Percentiles rank a stretch among this genome's conserved stretches.
phyloP scores from a whole-genome alignment of 1,140 invertebrate genomes.

The Danaus plexippus region DNA sequence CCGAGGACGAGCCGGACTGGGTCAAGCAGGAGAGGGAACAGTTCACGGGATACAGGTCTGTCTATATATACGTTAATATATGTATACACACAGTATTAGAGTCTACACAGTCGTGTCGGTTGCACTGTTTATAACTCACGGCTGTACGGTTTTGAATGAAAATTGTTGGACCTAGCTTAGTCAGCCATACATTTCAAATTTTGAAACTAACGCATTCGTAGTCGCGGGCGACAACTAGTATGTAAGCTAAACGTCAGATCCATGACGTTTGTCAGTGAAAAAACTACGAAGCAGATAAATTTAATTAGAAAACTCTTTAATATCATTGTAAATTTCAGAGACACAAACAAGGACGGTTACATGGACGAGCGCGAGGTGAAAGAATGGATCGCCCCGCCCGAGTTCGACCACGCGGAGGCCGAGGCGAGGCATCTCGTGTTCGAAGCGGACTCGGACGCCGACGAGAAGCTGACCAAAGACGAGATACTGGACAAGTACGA shows the following conservation, averaged over 20 bases:
- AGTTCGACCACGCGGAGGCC: conserved; percentile 97
- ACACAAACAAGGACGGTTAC: conserved; percentile 90
- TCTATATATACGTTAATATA: not conserved
- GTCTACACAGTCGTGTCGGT: not conserved
- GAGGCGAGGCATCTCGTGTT: conserved; percentile 97
- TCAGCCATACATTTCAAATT: too few relatives aligned
- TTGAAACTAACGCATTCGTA: too few relatives aligned
- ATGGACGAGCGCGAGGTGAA: conserved; percentile 91
- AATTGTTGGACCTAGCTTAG: too few relatives aligned
- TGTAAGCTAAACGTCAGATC: too few relatives aligned
- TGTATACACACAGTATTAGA: not conserved
- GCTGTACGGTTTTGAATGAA: too few relatives aligned
- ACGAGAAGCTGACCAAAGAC: conserved; percentile 90
- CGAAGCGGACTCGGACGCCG: conserved; percentile 92
- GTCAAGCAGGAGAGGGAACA: conserved; percentile 94
- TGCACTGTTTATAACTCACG: too few relatives aligned
- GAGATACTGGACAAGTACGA: conserved; percentile 98
- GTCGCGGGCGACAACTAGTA: too few relatives aligned
- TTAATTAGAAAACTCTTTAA: too few relatives aligned
- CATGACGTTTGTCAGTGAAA: too few relatives aligned
- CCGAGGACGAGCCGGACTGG: conserved; percentile 94
- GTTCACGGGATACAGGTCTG: conserved; percentile 80
- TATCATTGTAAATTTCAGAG: conserved; percentile 56
- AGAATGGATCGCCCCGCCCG: conserved; percentile 95
- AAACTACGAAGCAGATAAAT: too few relatives aligned